These are phyloP conservation scores for Takifugu bimaculatus DNA, from an alignment of 2,113 vertebrate species.

Conservation along the genomic window DNA sequence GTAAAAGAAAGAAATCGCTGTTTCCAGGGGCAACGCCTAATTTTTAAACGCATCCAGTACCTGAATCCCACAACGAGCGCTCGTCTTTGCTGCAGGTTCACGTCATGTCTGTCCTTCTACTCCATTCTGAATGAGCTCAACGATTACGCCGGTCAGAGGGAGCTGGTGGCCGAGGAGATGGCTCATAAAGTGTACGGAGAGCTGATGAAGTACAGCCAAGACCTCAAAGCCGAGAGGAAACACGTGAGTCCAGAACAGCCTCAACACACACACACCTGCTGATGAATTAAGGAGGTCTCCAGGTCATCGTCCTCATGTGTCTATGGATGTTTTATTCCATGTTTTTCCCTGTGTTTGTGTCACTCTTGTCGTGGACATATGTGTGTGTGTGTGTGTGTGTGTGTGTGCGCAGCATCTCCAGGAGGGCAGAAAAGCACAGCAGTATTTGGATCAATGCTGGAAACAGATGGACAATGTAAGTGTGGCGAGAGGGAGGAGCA, in stretches of 20 bases:
- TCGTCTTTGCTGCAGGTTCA: conserved; percentile 80
- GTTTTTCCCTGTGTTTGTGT: conserved; percentile 8
- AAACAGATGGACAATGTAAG: conserved; percentile 99
- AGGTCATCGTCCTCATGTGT: neutral
- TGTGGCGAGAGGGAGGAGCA: conserved; percentile 34
- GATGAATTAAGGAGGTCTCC: neutral
- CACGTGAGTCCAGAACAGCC: conserved; percentile 78
- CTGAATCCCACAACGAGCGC: too few relatives aligned
- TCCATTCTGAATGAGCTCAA: conserved; percentile 93
- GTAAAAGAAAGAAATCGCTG: too few relatives aligned
- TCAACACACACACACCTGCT: neutral
- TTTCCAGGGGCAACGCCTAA: neutral
- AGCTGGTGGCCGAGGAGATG: conserved; percentile 98
- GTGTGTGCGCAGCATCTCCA: conserved; percentile 87
- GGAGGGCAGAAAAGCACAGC: conserved; percentile 94
- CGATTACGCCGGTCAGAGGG: conserved; percentile 95
- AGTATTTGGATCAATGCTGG: conserved; percentile 95
- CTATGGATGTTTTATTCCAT: neutral
- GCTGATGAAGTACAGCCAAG: conserved; percentile 93
- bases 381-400: conserved; percentile 14
- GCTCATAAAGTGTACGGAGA: conserved; percentile 92
- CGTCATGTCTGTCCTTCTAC: conserved; percentile 92
- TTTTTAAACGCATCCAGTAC: too few relatives aligned
- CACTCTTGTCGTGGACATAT: conserved; percentile 1
- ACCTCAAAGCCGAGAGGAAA: conserved; percentile 94